Evolutionary conservation across 2,113 vertebrate genomes (phyloP).

Genomic region (Petaurus breviceps): DNA sequence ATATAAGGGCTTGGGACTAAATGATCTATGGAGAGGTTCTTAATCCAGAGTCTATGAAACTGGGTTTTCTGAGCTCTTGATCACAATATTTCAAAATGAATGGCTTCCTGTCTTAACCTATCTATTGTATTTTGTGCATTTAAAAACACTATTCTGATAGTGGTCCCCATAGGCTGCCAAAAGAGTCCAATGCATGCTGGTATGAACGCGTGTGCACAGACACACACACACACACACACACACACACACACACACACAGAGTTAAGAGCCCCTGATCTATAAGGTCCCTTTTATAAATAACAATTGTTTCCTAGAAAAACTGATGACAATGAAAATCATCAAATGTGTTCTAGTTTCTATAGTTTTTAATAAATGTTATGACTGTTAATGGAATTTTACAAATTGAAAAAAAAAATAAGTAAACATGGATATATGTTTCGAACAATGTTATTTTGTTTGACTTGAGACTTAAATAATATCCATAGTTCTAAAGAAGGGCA

Average conservation of each 20-base stretch:
- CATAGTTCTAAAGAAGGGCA: not conserved
- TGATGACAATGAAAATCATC: not conserved
- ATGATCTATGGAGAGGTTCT: not conserved
- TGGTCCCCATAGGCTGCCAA: not conserved
- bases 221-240: not conserved
- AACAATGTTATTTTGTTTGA: not conserved
- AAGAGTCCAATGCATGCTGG: not conserved
- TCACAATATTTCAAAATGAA: not conserved
- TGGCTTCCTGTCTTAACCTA: not conserved
- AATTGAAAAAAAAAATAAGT: not conserved
- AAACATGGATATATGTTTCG: not conserved
- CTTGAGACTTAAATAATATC: not conserved
- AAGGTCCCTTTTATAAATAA: not conserved
- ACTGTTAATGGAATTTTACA: not conserved
- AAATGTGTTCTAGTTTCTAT: not conserved
- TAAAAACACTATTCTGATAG: not conserved
- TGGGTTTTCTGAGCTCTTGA: not conserved
- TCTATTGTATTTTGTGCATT: not conserved
- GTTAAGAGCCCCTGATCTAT: not conserved
- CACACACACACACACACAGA: not conserved
- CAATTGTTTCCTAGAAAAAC: not conserved
- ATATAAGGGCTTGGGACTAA: not conserved
- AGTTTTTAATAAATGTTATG: not conserved
- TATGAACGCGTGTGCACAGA: too few species aligned
- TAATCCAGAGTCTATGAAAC: not conserved